These are phyloP conservation scores for Acanthochromis polyacanthus DNA, from an alignment of 2,113 vertebrate species.

Conservation along the genomic window DNA sequence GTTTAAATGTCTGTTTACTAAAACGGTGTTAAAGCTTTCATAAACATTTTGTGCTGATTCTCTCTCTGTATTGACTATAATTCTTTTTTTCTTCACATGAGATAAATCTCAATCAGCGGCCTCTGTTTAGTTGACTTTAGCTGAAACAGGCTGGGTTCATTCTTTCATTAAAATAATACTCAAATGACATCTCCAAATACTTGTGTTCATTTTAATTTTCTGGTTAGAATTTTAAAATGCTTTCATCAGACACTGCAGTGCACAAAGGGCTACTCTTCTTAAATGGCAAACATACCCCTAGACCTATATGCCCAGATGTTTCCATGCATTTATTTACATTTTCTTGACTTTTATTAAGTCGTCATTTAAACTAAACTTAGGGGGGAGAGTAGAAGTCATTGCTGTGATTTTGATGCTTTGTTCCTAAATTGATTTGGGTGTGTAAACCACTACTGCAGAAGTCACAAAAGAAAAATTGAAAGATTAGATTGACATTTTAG, in stretches of 20 bases:
- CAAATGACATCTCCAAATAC: not conserved
- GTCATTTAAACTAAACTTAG: too few species aligned
- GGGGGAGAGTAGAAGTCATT: not conserved
- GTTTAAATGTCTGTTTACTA: too few species aligned
- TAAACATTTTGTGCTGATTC: too few species aligned
- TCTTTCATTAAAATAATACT: constrained; percentile 9
- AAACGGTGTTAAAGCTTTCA: too few species aligned
- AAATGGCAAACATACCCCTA: constrained; percentile 12
- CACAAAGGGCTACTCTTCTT: constrained; percentile 22
- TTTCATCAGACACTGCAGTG: constrained; percentile 7
- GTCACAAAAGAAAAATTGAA: not conserved
- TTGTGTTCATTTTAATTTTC: constrained; percentile 34
- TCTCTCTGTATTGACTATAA: not conserved
- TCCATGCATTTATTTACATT: constrained; percentile 24
- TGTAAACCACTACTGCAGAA: not conserved
- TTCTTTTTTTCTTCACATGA: constrained; percentile 4
- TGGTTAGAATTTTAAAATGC: not conserved
- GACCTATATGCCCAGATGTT: constrained; percentile 6
- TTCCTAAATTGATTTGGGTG: not conserved
- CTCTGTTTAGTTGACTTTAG: not conserved
- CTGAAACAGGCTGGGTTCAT: constrained; percentile 6
- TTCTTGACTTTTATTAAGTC: not conserved
- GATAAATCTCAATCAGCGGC: not conserved
- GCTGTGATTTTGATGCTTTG: not conserved
- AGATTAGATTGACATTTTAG: not conserved